A percentile compares a stretch with the other conserved stretches of the same genome.
Conservation (phyloP, 2,797 vertebrate species). For the Sphenopsis melanotis region DNA sequence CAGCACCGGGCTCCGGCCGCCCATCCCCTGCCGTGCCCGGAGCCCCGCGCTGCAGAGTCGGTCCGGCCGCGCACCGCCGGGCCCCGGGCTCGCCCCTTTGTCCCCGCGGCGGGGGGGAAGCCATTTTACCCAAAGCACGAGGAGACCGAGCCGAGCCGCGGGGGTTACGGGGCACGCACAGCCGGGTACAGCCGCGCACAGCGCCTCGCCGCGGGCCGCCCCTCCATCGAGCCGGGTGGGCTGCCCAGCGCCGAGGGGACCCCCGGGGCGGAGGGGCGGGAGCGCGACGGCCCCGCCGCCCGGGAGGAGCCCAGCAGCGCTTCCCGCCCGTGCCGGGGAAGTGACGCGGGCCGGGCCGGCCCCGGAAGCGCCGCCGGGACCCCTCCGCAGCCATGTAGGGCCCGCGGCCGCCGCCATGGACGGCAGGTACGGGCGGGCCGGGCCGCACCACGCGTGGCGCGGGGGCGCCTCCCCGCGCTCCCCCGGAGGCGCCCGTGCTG, state of each 20-base stretch:
- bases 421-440: not conserved
- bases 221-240: not conserved
- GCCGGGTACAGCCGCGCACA: not conserved
- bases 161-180: not conserved
- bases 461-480: not conserved
- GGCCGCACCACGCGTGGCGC: not conserved
- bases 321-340: not conserved
- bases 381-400: not conserved
- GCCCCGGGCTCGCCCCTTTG: not conserved
- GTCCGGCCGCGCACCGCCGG: not conserved
- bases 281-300: not conserved
- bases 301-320: not conserved
- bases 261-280: not conserved
- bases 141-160: not conserved
- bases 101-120: not conserved
- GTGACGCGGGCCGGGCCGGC: not conserved
- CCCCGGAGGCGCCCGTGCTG: not conserved
- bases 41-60: not conserved
- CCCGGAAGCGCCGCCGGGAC: not conserved
- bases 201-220: not conserved
- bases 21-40: not conserved
- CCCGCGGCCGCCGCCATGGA: not conserved
- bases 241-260: not conserved
- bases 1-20: not conserved
- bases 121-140: not conserved